Conservation (phyloP, 2,888 invertebrate species). For the Eupithecia inturbata region DNA sequence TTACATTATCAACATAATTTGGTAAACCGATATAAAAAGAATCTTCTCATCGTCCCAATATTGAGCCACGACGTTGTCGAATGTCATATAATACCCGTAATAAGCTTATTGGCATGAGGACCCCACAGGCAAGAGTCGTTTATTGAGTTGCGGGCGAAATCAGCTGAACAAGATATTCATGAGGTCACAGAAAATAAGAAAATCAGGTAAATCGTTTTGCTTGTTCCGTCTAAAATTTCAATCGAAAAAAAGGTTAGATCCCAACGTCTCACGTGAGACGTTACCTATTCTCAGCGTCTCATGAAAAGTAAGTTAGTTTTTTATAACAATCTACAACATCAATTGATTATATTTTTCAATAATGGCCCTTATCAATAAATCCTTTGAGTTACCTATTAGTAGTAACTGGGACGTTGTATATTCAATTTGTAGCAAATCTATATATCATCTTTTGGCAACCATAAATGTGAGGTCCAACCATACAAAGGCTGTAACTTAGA, state of each 20-base stretch:
- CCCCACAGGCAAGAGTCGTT: constrained; percentile 1
- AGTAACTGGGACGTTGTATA: background rate
- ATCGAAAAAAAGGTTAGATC: too few species aligned
- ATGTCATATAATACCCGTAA: background rate
- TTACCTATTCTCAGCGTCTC: too few species aligned
- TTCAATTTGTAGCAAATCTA: background rate
- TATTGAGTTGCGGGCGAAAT: background rate
- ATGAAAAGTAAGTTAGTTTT: too few species aligned
- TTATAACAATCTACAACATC: too few species aligned
- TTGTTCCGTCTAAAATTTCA: too few species aligned
- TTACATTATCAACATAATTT: background rate
- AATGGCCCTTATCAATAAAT: too few species aligned
- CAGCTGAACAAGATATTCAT: background rate
- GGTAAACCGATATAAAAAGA: background rate
- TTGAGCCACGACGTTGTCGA: background rate
- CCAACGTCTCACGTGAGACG: too few species aligned
- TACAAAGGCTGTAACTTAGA: background rate
- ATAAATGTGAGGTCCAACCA: background rate
- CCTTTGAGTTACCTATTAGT: too few species aligned
- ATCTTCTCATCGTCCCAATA: background rate
- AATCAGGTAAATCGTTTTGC: background rate
- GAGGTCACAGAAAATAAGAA: background rate
- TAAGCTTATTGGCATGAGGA: background rate
- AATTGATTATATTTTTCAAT: too few species aligned
- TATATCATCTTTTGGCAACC: background rate